Base-by-base conservation (phyloP, 2,113 vertebrate species). In the Anser brachyrhynchus region DNA sequence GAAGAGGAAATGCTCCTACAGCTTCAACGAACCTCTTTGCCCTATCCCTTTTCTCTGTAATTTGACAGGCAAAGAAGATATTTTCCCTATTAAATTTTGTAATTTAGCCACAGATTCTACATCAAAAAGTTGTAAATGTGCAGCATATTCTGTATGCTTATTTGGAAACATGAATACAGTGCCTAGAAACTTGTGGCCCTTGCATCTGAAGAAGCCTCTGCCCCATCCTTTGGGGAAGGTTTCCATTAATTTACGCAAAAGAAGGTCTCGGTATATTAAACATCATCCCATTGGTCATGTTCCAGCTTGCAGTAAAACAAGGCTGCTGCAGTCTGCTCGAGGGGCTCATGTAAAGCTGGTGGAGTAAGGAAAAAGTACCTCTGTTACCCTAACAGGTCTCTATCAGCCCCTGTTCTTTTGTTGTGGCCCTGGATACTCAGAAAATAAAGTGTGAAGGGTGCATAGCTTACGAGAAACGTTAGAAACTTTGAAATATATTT, bases 191-290 rank as follows among this genome's bases (percentile, higher is more conserved):
- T 61, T 2, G 0, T 66, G 57, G 18, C 57, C 29, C 12, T 89
- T 55, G 20, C 0, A 4, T 28, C 4, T 94, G 75, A 91, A 85
- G 41, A 79, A 70, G 58, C 4, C 49, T 51, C 9, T 52, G 61
- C 14, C 44, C 9, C 13, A 41, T 22, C 62, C 90, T 87, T 89
- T 78, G 43, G 39, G 39, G 52, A 67, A 77, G 17, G 21, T 78
- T 88, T 87, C 33, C 57, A 72, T 61, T 91, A 61, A 79, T 72
- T 86, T 49, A 89, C 79, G 58, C 81, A 89, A 92, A 93, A 82
- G 28, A 79, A 91, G 13, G 10, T 89, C 62, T 84, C 37, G 3
- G 14, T 7, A 4, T 87, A n/a, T 31, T 65, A 78, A 78, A 86
- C 43, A 71, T 49, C 64, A 52, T 65, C 33, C 74, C 20, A 13